Evolutionary conservation across 1,140 invertebrate species (phyloP).

Genomic region (Leptinotarsa undecemlineata): DNA sequence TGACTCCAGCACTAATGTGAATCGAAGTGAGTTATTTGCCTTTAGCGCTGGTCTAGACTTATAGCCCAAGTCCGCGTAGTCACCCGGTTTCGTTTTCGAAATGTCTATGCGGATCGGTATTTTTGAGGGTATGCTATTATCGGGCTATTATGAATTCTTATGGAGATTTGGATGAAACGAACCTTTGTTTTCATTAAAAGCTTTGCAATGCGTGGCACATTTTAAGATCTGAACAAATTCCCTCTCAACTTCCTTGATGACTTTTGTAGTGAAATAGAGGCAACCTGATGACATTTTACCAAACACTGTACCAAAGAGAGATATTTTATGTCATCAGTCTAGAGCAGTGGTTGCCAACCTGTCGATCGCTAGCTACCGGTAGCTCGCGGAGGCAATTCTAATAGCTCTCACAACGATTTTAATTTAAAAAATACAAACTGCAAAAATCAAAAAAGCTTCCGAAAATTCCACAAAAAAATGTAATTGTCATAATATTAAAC

Average conservation of each 20-base stretch:
- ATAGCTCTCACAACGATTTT: too few species aligned
- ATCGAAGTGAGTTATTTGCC: neutral
- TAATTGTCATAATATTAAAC: too few species aligned
- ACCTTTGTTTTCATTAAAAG: neutral
- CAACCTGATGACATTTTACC: too few species aligned
- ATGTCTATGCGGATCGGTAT: neutral
- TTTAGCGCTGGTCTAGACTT: slow-evolving; percentile 11
- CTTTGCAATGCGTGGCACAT: neutral
- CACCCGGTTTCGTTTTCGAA: neutral
- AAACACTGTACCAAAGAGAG: too few species aligned
- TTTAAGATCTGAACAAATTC: neutral
- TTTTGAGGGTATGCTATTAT: slow-evolving; percentile 6
- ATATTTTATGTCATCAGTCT: too few species aligned
- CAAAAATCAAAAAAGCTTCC: too few species aligned
- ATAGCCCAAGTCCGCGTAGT: slow-evolving; percentile 10
- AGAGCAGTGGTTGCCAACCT: too few species aligned
- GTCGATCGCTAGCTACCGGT: too few species aligned
- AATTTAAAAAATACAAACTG: too few species aligned
- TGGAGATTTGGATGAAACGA: neutral
- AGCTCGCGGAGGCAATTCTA: too few species aligned
- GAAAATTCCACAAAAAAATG: too few species aligned
- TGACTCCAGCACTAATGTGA: slow-evolving; percentile 1
- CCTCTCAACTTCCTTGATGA: neutral
- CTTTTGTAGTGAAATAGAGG: too few species aligned
- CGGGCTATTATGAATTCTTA: slow-evolving; percentile 2